Percentiles rank a stretch among this genome's conserved stretches.
These are phyloP conservation scores for Sebastes steindachneri DNA, from an alignment of 2,797 vertebrate genomes.

Conservation along the genomic window DNA sequence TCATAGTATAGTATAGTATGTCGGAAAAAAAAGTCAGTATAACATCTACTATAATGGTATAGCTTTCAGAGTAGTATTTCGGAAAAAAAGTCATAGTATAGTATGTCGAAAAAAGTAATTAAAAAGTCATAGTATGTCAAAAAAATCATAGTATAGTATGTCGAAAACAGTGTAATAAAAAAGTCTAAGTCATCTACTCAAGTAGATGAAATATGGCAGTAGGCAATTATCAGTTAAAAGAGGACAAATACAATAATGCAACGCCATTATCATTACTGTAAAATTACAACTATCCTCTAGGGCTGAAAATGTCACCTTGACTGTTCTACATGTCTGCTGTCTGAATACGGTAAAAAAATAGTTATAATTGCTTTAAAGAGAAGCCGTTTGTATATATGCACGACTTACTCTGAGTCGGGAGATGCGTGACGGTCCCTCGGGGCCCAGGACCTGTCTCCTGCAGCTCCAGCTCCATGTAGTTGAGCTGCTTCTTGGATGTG, in stretches of 20 bases:
- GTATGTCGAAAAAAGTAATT: rapidly evolving
- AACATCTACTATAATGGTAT: too few relatives aligned
- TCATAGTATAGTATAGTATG: too few relatives aligned
- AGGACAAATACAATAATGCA: background rate
- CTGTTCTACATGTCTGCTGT: background rate
- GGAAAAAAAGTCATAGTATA: too few relatives aligned
- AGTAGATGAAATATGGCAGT: background rate
- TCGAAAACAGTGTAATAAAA: too few relatives aligned
- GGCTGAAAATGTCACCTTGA: background rate
- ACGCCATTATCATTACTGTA: background rate
- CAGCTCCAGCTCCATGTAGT: conserved; percentile 93
- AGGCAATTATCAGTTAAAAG: background rate
- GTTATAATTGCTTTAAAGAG: background rate
- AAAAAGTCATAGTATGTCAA: too few relatives aligned
- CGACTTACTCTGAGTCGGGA: conserved; percentile 69
- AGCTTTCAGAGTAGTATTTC: too few relatives aligned
- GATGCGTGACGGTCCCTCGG: conserved; percentile 77
- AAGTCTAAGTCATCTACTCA: background rate
- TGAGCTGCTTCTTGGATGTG: conserved; percentile 88
- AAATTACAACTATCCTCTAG: background rate
- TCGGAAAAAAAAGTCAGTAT: too few relatives aligned
- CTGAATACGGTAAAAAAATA: background rate
- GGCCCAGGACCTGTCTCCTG: conserved; percentile 80
- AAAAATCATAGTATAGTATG: too few relatives aligned
- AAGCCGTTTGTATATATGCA: background rate